These are phyloP conservation scores for Neopipo cinnamomea DNA, from an alignment of 2,113 vertebrate genomes.

Conservation along the genomic window DNA sequence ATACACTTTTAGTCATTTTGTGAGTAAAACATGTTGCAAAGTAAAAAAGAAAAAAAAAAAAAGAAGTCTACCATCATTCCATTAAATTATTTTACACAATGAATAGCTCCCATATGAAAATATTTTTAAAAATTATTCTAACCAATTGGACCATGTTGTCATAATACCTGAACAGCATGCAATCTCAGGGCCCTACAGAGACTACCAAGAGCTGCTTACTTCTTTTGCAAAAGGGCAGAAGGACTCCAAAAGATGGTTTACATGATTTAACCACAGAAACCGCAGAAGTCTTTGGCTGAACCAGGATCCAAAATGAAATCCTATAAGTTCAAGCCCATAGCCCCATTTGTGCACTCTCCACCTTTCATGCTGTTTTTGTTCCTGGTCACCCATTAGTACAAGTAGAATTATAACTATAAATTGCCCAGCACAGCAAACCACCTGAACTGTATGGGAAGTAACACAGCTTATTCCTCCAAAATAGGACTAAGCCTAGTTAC, in stretches of 20 bases:
- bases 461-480: background rate
- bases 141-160: background rate
- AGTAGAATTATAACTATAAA: background rate
- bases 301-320: background rate
- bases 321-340: background rate
- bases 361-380: background rate
- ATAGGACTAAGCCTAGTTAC: background rate
- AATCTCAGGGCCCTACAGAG: background rate
- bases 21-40: background rate
- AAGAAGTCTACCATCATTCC: background rate
- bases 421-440: background rate
- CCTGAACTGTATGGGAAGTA: background rate
- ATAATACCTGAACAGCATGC: background rate
- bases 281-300: background rate
- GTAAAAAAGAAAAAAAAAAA: background rate
- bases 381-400: background rate
- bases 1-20: background rate
- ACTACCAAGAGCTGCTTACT: background rate
- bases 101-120: background rate
- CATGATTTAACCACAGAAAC: background rate
- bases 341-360: background rate
- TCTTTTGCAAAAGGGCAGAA: background rate
- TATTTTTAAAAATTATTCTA: background rate
- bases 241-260: background rate
- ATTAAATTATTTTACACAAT: background rate